Conservation (phyloP, 2,797 vertebrate species). For the Phaenicophaeus curvirostris region DNA sequence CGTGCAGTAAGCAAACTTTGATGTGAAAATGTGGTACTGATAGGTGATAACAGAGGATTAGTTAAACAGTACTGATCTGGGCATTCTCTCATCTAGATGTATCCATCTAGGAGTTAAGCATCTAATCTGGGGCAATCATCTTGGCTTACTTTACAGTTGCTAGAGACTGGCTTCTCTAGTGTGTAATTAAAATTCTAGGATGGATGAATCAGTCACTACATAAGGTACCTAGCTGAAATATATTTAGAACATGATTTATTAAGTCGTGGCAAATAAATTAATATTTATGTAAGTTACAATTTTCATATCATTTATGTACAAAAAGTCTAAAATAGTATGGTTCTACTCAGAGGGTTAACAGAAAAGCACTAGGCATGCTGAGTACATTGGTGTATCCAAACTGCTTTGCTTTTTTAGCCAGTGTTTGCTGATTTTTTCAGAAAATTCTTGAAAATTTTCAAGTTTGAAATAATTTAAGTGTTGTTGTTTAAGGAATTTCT, state of each 20-base stretch:
- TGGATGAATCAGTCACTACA: neutral
- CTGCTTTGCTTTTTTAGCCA: slow-evolving; percentile 78
- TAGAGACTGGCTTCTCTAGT: slow-evolving; percentile 1
- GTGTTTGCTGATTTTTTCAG: slow-evolving; percentile 73
- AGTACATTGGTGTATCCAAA: slow-evolving; percentile 72
- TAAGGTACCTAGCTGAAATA: neutral
- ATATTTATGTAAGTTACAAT: slow-evolving; percentile 43
- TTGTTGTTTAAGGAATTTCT: slow-evolving; percentile 77
- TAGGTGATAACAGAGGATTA: neutral
- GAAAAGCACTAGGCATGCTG: slow-evolving; percentile 84
- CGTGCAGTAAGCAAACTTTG: slow-evolving; percentile 1
- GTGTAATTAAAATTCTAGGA: neutral
- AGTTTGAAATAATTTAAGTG: slow-evolving; percentile 75
- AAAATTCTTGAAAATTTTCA: slow-evolving; percentile 72
- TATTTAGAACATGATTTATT: slow-evolving; percentile 49
- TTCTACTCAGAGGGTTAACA: slow-evolving; percentile 79
- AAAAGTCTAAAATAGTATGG: slow-evolving; percentile 60
- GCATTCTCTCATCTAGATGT: neutral
- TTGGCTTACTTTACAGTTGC: neutral
- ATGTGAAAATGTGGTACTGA: neutral
- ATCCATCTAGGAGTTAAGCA: neutral
- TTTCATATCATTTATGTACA: slow-evolving; percentile 35
- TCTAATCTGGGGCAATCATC: neutral
- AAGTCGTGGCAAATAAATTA: slow-evolving; percentile 27
- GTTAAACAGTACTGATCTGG: neutral